Base-by-base conservation (phyloP, 2,888 invertebrate genomes). In the Metallyticus violacea region DNA sequence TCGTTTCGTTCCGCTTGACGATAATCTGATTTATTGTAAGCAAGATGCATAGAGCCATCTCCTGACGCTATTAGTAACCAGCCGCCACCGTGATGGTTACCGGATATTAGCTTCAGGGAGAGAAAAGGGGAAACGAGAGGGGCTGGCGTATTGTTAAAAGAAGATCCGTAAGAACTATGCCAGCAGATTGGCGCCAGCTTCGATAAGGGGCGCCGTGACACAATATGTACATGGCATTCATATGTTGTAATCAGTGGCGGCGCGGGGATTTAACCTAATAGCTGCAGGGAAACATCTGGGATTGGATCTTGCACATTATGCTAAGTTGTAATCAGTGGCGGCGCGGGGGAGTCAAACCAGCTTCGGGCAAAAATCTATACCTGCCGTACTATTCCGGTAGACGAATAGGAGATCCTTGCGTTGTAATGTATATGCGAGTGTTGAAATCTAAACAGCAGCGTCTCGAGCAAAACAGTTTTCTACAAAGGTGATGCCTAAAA, bases 11-110 rank as follows among this genome's bases (percentile, higher is more conserved):
- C 83, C 83, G 77, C 83, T 77, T 28, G 83, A 83, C 77, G 83
- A 77, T 83, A 83, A 83, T 83, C 83, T 83, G 83, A 83, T 83
- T 83, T 83, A 83, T 83, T 83, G 77, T 28, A 83, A 77, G 40
- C 40, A 62, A 62, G 40, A 62, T 22, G 40, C 15, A 22, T 22
- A 62, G 40, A n/a, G n/a, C n/a, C n/a, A n/a, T n/a, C n/a, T n/a
- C n/a, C n/a, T n/a, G n/a, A 62, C 40, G 40, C 40, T 62, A 62
- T 62, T 62, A 62, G 40, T 62, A 62, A 62, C 40, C 40, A 62
- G 40, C 40, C 40, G 40, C 40, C 40, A 62, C 40, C 40, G 40
- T 62, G 40, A 62, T 62, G 40, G 40, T 62, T 62, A 62, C 40
- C 40, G 40, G 40, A 62, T 62, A 62, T 62, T 62, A 62, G 40